Percentiles rank a stretch among this genome's conserved stretches.
These are phyloP conservation scores for Eupristina koningsbergeri DNA, from an alignment of 1,140 invertebrate species.

Conservation along the genomic window DNA sequence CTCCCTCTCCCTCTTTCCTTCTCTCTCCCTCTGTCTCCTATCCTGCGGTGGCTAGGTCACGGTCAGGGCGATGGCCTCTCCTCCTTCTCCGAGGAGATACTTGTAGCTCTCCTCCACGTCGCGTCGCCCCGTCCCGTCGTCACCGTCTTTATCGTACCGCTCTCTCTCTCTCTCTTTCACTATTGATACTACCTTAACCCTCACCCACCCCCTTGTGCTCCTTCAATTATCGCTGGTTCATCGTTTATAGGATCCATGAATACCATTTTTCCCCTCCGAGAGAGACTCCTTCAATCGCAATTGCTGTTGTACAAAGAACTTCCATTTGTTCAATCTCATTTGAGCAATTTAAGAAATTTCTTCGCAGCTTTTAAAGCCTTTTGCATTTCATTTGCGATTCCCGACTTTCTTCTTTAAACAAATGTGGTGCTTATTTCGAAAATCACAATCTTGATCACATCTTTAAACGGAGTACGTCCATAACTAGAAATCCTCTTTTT, in stretches of 20 bases:
- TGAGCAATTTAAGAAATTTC: neutral
- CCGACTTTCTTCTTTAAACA: conserved; percentile 14
- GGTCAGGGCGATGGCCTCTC: conserved; percentile 72
- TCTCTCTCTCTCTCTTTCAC: conserved; percentile 19
- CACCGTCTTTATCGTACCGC: conserved; percentile 41
- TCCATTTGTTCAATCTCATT: neutral
- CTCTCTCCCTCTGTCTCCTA: neutral
- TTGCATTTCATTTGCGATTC: neutral
- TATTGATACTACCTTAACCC: neutral
- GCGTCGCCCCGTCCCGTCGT: conserved; percentile 18
- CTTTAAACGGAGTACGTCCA: neutral
- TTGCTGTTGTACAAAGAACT: neutral
- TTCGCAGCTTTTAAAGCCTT: neutral
- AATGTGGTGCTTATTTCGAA: neutral
- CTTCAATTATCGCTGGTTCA: neutral
- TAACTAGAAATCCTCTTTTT: conserved; percentile 14
- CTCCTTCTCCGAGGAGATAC: conserved; percentile 52
- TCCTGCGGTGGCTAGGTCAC: conserved; percentile 69
- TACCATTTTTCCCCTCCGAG: neutral
- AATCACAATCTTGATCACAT: neutral
- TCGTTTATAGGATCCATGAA: neutral
- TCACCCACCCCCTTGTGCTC: neutral
- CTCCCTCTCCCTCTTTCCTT: neutral
- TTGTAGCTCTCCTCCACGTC: conserved; percentile 14
- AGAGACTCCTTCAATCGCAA: neutral